Conservation (phyloP, 2,113 vertebrate genomes). For the Microcebus ravelobensis region DNA sequence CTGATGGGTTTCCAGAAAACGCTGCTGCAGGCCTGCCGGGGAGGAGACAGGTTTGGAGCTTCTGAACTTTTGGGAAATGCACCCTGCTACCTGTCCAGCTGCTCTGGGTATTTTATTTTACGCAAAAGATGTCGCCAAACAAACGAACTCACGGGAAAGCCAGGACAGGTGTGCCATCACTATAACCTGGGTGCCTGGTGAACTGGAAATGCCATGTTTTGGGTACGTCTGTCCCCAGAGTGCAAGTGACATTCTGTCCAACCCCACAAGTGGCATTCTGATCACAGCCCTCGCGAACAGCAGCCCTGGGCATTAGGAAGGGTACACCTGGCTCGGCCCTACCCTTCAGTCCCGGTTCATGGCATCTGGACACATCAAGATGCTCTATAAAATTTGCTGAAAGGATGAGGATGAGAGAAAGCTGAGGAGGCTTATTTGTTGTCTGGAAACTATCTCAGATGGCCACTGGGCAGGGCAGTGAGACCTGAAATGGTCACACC, state of each 20-base stretch:
- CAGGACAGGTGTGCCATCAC: neutral
- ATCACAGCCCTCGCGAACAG: neutral
- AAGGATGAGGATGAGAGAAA: neutral
- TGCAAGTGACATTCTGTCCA: too few relatives aligned
- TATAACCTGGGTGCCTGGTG: neutral
- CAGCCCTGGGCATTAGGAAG: neutral
- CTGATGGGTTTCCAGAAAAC: conserved; percentile 19
- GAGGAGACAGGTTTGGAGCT: neutral
- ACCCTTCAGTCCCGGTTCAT: neutral
- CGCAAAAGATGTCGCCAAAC: neutral
- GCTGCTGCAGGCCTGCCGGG: neutral
- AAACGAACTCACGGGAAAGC: conserved; percentile 11
- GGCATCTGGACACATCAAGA: neutral
- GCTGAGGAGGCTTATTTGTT: neutral
- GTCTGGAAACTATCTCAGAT: neutral
- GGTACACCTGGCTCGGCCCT: rapidly evolving
- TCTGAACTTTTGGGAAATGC: neutral
- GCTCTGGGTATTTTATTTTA: neutral
- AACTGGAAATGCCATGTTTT: neutral
- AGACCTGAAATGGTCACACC: neutral
- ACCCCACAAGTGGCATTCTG: neutral
- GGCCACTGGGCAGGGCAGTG: neutral
- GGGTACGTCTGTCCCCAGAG: neutral
- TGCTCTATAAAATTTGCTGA: neutral
- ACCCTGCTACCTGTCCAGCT: neutral